These are phyloP conservation scores for Pasiphila rectangulata DNA, from an alignment of 2,888 invertebrate genomes.

Conservation along the genomic window DNA sequence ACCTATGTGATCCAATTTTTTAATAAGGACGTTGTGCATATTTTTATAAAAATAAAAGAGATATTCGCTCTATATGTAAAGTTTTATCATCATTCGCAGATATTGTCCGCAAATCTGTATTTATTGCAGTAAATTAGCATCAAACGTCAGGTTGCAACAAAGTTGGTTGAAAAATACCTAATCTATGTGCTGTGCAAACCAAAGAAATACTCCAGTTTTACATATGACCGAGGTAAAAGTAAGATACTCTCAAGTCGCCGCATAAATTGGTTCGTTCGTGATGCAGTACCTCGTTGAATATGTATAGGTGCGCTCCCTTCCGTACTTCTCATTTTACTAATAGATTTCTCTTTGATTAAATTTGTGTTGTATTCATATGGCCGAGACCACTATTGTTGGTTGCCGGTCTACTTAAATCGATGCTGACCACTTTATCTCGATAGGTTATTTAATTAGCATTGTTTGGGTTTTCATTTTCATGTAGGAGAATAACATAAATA, in stretches of 20 bases:
- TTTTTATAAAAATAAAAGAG: too few relatives aligned
- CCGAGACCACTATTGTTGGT: slow-evolving; percentile 70
- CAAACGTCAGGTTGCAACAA: too few relatives aligned
- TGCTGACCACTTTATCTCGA: slow-evolving; percentile 44
- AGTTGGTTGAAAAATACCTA: slow-evolving; percentile 39
- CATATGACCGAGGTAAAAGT: slow-evolving; percentile 75
- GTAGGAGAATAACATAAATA: background rate
- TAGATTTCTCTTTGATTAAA: slow-evolving; percentile 81
- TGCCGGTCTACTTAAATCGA: slow-evolving; percentile 63
- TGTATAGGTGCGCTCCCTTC: slow-evolving; percentile 80
- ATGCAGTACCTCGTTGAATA: slow-evolving; percentile 80
- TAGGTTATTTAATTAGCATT: slow-evolving; percentile 25
- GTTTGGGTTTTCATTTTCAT: slow-evolving; percentile 8
- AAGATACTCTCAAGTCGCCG: slow-evolving; percentile 74
- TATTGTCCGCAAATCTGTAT: background rate
- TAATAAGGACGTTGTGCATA: too few relatives aligned
- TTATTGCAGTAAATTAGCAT: background rate
- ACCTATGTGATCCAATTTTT: too few relatives aligned
- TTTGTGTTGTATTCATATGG: slow-evolving; percentile 79
- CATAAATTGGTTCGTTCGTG: slow-evolving; percentile 79
- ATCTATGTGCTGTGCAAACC: slow-evolving; percentile 67
- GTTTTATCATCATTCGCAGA: background rate
- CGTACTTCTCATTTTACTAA: slow-evolving; percentile 81
- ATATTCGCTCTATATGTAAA: background rate
- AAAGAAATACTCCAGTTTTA: slow-evolving; percentile 76